Evolutionary conservation across 2,888 invertebrate species (phyloP), one percentile per base, ranked within the genome.

Genomic region (Spodoptera exigua): DNA sequence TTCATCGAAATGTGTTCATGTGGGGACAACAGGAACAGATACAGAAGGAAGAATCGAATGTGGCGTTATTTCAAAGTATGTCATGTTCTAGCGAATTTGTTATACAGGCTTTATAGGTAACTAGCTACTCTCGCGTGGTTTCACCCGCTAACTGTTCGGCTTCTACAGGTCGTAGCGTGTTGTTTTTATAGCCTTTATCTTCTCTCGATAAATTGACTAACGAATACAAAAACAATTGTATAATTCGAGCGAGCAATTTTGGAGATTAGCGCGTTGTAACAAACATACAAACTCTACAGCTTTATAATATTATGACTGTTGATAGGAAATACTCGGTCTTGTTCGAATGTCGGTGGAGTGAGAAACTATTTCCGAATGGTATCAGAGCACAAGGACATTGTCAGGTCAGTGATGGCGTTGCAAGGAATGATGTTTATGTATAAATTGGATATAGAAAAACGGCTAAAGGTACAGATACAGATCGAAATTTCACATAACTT

Each of bases 371-470:
- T 96, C 85, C 96, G 96, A 73, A 95, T 94, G 81, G 95, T 98
- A 1, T 95, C 96, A 0, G 97, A 98, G 70, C 97, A 98, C 80
- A 98, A 98, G 85, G 97, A 98, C 84, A 95, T 97, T 35, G 95
- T 96, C 2, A 94, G 97, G 62, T 95, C 95, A 16, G 95, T 96
- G 49, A 96, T 97, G 95, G 96, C 97, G 62, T 89, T 98, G 63
- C 96, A 97, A 80, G 97, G 97, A 55, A 96, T 96, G 70, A 95
- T 97, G 89, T 95, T 95, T 66, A 95, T 96, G 83, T 95, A 96
- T 68, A 96, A 96, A 81, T 95, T 96, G 2, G 97, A 97, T 82
- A 94, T 97, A 52, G 89, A 93, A 32, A 95, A 94, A 72, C 84
- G 96, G 35, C 79, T 96, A 13, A 90, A 94, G 83, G 96, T 95